phyloP scores from a whole-genome alignment of 2,888 invertebrate genomes.

The Micropterix aruncella region DNA sequence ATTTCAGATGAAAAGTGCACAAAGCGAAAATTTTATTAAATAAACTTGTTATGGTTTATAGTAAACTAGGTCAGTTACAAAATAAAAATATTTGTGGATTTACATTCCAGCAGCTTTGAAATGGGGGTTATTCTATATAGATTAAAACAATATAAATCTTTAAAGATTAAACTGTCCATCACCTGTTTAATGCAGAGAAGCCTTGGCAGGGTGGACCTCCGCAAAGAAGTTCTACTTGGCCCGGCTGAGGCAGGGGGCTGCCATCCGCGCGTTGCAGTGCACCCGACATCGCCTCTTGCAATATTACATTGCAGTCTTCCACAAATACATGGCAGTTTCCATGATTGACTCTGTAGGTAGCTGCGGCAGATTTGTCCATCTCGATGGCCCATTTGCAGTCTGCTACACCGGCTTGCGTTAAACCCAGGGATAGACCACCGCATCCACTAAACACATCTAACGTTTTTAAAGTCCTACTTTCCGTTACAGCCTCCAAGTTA shows the following conservation, averaged over 20 bases:
- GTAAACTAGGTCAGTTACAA: too few relatives aligned
- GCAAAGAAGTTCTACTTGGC: conserved; percentile 37
- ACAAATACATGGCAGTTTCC: conserved; percentile 30
- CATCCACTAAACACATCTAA: conserved; percentile 40
- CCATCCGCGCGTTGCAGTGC: conserved; percentile 10
- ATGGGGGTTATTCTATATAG: too few relatives aligned
- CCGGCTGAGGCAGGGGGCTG: conserved; percentile 26
- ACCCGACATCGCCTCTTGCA: conserved; percentile 12
- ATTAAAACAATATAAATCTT: too few relatives aligned
- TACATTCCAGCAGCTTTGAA: too few relatives aligned
- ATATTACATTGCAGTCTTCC: conserved; percentile 29
- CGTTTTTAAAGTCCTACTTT: conserved; percentile 16
- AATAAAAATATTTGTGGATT: too few relatives aligned
- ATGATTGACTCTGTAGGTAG: conserved; percentile 31
- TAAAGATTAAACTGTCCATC: too few relatives aligned
- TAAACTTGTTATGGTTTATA: too few relatives aligned
- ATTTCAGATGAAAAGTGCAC: too few relatives aligned
- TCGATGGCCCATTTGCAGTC: conserved; percentile 37
- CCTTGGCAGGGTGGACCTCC: conserved; percentile 44
- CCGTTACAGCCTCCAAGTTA: not conserved
- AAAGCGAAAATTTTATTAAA: too few relatives aligned
- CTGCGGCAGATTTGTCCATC: conserved; percentile 21
- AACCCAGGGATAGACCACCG: conserved; percentile 33
- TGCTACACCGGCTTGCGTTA: conserved; percentile 22
- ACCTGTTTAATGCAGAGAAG: conserved; percentile 40